Evolutionary conservation across 2,113 vertebrate genomes (phyloP), one percentile per base, ranked within the genome.

Genomic region (Halcyon senegalensis): DNA sequence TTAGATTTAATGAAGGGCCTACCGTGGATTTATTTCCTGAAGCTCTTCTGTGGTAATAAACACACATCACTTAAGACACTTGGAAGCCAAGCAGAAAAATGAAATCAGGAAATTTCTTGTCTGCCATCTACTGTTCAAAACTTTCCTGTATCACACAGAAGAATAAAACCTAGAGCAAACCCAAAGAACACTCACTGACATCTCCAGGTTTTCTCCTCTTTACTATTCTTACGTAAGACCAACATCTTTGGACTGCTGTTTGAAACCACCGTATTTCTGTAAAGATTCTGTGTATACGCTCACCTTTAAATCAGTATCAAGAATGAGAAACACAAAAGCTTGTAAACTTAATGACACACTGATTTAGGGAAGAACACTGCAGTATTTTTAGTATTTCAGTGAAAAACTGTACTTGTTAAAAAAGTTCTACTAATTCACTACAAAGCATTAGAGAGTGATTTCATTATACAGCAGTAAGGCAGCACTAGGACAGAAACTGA

Each of bases 81-180:
- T 39, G 33, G 48, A 91, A 93, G n/a, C 7, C 74, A 60, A 86
- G 92, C 7, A 1, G 3, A 59, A 75, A 87, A 87, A 48, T 8
- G 9, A 89, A 74, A 87, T 7, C 27, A 74, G 28, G 83, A 93
- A 77, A 84, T 92, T 96, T 96, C 96, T 93, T 94, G 94, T 82
- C 97, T 96, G 96, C 97, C 97, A 97, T 64, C 97, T 97, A 86
- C 96, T 66, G 94, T 92, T 95, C 94, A 91, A 89, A 92, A 67
- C 30, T 25, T 78, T 85, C 35, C 53, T 44, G 5, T 62, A 53
- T 58, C 31, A 66, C 55, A 76, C 39, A 79, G 24, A 43, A 78
- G 60, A 75, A 81, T 23, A 39, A 84, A 93, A 85, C 10, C 5
- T 55, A 77, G 70, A 88, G 20, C 11, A 90, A 63, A 46, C 3